These are phyloP conservation scores for Aphodius sticticus DNA, from an alignment of 2,888 invertebrate genomes.

Conservation along the genomic window DNA sequence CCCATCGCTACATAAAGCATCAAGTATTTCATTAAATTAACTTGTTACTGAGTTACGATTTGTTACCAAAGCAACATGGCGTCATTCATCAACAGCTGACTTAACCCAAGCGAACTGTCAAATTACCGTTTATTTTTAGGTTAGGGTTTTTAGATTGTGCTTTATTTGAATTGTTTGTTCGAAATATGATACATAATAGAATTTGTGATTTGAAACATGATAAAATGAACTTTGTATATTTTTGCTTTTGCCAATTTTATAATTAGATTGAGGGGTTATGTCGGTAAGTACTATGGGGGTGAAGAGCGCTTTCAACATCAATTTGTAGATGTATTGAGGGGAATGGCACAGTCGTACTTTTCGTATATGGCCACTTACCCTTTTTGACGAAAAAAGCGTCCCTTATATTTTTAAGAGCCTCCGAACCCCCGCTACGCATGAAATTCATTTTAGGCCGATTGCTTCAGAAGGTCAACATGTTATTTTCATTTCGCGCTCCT, in stretches of 20 bases:
- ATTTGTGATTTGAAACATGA: background rate
- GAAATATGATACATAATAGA: too few species aligned
- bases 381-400: slow-evolving; percentile 4
- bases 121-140: too few species aligned
- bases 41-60: too few species aligned
- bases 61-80: too few species aligned
- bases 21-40: too few species aligned
- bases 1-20: too few species aligned
- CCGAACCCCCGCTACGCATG: background rate
- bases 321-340: slow-evolving; percentile 4
- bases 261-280: background rate
- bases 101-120: too few species aligned
- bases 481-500: background rate
- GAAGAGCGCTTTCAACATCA: background rate
- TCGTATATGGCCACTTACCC: slow-evolving; percentile 4
- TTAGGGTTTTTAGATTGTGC: too few species aligned
- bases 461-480: slow-evolving; percentile 4
- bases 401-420: background rate
- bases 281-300: background rate
- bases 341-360: background rate
- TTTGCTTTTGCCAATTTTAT: background rate
- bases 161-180: too few species aligned
- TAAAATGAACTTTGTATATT: background rate
- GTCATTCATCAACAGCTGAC: too few species aligned
- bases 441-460: slow-evolving; percentile 4